Conservation (phyloP, 1,140 invertebrate genomes). For the Drosophila repleta region DNA sequence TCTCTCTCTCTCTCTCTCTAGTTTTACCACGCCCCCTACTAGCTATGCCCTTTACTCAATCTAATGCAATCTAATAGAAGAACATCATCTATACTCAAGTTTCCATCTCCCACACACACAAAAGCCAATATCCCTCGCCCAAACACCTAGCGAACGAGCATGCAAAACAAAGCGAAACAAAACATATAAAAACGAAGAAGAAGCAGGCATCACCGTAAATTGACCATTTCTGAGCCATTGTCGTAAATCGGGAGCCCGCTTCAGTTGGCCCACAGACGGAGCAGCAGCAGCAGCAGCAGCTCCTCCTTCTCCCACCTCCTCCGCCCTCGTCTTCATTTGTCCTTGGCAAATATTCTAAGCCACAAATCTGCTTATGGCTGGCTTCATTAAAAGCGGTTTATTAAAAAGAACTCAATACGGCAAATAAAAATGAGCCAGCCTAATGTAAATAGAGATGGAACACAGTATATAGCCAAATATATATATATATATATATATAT, state of each 20-base stretch:
- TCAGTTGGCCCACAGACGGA: not conserved
- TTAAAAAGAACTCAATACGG: slow-evolving; percentile 59
- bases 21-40: too few species aligned
- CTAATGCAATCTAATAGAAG: too few species aligned
- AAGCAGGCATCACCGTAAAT: slow-evolving; percentile 56
- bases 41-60: too few species aligned
- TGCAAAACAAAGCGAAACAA: slow-evolving; percentile 13
- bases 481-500: not conserved
- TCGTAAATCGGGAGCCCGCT: slow-evolving; percentile 60
- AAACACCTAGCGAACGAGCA: not conserved
- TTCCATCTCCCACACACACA: not conserved
- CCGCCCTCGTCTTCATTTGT: slow-evolving; percentile 53
- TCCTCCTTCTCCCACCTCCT: not conserved
- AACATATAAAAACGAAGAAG: slow-evolving; percentile 25
- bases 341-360: slow-evolving; percentile 76
- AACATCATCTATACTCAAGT: too few species aligned
- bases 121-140: not conserved
- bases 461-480: not conserved
- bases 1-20: too few species aligned
- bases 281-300: not conserved
- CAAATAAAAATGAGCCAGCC: slow-evolving; percentile 15
- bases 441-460: slow-evolving; percentile 28
- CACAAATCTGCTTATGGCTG: slow-evolving; percentile 78
- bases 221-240: slow-evolving; percentile 69
- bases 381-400: slow-evolving; percentile 81